Base-by-base conservation (phyloP, 2,888 invertebrate genomes). In the Opisthograptis luteolata region DNA sequence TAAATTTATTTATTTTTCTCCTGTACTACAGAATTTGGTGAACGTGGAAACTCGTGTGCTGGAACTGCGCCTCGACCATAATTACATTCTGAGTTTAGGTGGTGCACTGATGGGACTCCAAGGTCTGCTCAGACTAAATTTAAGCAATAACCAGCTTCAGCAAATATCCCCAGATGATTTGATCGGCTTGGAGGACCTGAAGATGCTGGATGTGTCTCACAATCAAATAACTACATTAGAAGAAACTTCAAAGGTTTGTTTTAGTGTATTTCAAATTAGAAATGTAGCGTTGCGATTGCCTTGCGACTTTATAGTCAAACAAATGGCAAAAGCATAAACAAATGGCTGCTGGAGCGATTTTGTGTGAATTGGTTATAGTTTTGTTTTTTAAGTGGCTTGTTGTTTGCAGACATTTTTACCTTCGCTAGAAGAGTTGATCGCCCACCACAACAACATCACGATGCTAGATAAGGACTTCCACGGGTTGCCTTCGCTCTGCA, bases 401-500 rank as follows among this genome's bases (percentile, higher is more conserved):
- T 52, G 19, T 49, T 92, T 92, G 48, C 87, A 96, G 96, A 95
- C 95, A 37, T 94, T 94, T 84, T 90, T 97, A 63, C 96, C 96
- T 12, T 93, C 94, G 24, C 79, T 97, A 60, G 95, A 95, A 76
- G 94, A 95, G 66, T 79, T 97, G 45, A 92, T 94, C 60, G 96
- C 95, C 0, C 94, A 95, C 44, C 93, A 95, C 75, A 97, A 97
- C 76, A 93, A 94, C 59, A 90, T 97, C 37, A 94, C 94, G 2
- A 84, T 92, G 32, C 87, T 96, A 64, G 95, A 96, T 55, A 93
- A 94, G 69, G 96, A 96, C 76, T 96, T 96, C 79, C 95, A 96
- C 64, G 96, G 96, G 0, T 84, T 96, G 55, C 96, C 96, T 0
- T 94, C 94, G 1, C 90, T 97, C 5, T 97, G 96, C 72, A 93